phyloP scores from a whole-genome alignment of 2,888 invertebrate species.

The Punctoribates punctum region DNA sequence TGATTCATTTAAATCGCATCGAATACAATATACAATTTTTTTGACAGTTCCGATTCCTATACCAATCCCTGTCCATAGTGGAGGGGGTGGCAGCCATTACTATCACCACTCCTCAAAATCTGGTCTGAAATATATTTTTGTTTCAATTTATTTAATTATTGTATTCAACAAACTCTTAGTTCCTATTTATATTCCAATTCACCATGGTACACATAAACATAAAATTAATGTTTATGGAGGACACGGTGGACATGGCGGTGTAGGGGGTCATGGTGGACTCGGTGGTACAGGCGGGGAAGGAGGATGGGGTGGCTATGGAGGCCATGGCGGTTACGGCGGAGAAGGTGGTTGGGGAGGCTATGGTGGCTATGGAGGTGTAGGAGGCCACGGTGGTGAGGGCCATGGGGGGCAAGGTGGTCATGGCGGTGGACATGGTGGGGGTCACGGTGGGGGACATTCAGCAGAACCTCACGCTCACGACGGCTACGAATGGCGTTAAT shows the following conservation, averaged over 20 bases:
- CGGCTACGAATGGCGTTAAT: background rate
- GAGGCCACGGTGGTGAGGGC: background rate
- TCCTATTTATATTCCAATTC: background rate
- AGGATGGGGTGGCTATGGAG: background rate
- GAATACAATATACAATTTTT: background rate
- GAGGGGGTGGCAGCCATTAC: background rate
- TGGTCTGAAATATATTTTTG: background rate
- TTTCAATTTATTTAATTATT: background rate
- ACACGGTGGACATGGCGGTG: background rate
- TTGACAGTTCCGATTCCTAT: conserved; percentile 2
- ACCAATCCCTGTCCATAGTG: background rate
- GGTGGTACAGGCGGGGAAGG: background rate
- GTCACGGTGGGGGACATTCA: background rate
- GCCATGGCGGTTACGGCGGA: background rate
- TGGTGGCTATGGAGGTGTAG: background rate
- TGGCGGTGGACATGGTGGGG: background rate
- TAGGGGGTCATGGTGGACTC: background rate
- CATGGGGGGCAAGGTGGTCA: background rate
- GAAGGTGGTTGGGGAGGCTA: background rate
- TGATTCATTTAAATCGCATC: background rate
- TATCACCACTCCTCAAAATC: background rate
- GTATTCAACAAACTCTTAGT: background rate
- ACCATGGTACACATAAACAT: background rate
- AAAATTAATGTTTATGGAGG: conserved; percentile 11
- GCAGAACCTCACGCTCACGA: too few species aligned